Evolutionary conservation across 1,140 invertebrate species (phyloP), one percentile per base, ranked within the genome.

Genomic region (Ostrea edulis): DNA sequence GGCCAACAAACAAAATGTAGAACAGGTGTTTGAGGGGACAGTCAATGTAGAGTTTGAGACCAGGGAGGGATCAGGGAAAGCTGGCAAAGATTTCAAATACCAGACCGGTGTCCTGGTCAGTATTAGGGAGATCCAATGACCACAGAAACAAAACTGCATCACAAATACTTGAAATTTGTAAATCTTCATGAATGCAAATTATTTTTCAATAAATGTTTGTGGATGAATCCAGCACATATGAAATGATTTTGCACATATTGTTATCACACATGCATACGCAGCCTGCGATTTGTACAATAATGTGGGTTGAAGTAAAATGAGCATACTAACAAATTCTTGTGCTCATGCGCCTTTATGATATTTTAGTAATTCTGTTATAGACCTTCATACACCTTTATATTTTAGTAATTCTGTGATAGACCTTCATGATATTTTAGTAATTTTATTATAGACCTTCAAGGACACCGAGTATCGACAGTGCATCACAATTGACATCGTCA

Each of bases 401-500:
- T 2, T 44, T 44, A 44, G 35, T 44, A 44, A 44, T 44, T 44
- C 35, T 44, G 35, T n/a, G n/a, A n/a, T n/a, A n/a, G n/a, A n/a
- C n/a, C n/a, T n/a, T n/a, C n/a, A n/a, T n/a, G n/a, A n/a, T n/a
- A n/a, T n/a, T n/a, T n/a, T n/a, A n/a, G n/a, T n/a, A n/a, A n/a
- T n/a, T 55, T 86, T 68, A 9, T 90, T 90, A 8, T 87, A 94
- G 93, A 87, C 91, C 8, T 94, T 94, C 85, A 89, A 90, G 83
- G 93, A 93, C 55, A 90, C 90, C 82, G 93, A 94, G 87, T 94
- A 92, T 87, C 88, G 86, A 17, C 93, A 94, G 88, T 89, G 96
- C 91, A 93, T 97, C 20, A 93, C 93, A 9, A 94, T 97, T 7
- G 95, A 96, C 85, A 96, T 97, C 87, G 94, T 96, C 54, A 95